Evolutionary conservation across 2,888 invertebrate genomes (phyloP), one percentile per base, ranked within the genome.

Genomic region (Alentia gelatinosa): DNA sequence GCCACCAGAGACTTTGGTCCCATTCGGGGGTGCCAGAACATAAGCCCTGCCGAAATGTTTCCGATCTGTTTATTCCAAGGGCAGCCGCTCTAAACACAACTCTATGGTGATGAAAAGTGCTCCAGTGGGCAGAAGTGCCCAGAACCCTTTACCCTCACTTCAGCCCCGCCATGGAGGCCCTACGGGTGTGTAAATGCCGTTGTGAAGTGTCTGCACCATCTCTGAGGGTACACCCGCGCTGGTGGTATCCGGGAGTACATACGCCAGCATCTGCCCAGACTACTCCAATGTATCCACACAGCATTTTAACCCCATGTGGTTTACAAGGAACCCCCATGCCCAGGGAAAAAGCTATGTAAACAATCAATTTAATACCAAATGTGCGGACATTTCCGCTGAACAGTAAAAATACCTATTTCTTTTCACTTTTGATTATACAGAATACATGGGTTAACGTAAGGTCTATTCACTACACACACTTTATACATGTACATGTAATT

Each of bases 121-220:
- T 74, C 74, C 74, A 33, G 74, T 26, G 33, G 74, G n/a, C 30
- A 74, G 74, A 74, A 74, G 74, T 56, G 56, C 23, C 56, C 56
- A n/a, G 56, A n/a, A 56, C 56, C n/a, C 56, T 56, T 56, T 56
- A 56, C 56, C 56, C 56, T 56, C n/a, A 56, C 56, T 56, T n/a
- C 56, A 56, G 56, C 23, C n/a, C 56, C 56, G 19, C 56, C 56
- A 56, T 19, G 56, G 19, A n/a, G n/a, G n/a, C n/a, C n/a, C 56
- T n/a, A 56, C 19, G 56, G 56, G 56, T 56, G 56, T 56, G 56
- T n/a, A n/a, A 56, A 56, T 19, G 56, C 9, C n/a, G 5, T n/a
- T 56, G 23, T 56, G 9, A 56, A 56, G 56, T 56, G 56, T 12
- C 56, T n/a, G n/a, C n/a, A 19, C 56, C n/a, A n/a, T n/a, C 56